These are phyloP conservation scores for Baryphthengus martii DNA, from an alignment of 2,113 vertebrate genomes.

Conservation along the genomic window DNA sequence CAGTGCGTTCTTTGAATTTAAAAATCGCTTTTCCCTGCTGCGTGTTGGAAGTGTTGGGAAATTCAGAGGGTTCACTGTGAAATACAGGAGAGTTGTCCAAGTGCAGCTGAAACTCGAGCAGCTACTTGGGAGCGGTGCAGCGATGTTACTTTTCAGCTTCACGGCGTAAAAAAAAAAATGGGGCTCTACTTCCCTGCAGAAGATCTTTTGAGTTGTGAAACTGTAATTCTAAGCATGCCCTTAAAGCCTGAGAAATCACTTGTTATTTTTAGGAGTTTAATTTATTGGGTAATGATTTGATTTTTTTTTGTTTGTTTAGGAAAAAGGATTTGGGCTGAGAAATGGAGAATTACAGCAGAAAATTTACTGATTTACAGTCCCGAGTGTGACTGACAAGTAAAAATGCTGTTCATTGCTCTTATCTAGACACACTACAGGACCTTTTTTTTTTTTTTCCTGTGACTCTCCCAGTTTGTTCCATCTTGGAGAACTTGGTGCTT, in stretches of 20 bases:
- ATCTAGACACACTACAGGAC: too few species aligned
- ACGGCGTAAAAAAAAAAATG: not conserved
- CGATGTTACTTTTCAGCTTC: not conserved
- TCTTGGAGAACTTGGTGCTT: not conserved
- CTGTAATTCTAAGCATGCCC: rapidly evolving
- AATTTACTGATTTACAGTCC: rapidly evolving
- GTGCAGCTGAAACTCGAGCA: not conserved
- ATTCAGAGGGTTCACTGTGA: not conserved
- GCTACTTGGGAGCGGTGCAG: not conserved
- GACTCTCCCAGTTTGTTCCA: not conserved
- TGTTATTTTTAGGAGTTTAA: not conserved
- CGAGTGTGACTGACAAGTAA: not conserved
- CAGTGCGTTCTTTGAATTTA: not conserved
- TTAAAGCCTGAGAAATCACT: not conserved
- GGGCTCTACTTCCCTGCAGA: not conserved
- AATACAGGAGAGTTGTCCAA: not conserved
- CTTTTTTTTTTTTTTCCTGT: not conserved
- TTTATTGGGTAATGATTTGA: not conserved
- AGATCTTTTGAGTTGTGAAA: not conserved
- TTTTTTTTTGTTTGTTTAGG: not conserved
- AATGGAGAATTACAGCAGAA: not conserved
- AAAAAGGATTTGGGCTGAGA: not conserved
- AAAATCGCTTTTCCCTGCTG: not conserved
- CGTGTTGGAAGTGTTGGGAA: not conserved
- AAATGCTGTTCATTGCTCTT: not conserved